phyloP scores from a whole-genome alignment of 2,888 invertebrate genomes.

The Rotaria sp. region DNA sequence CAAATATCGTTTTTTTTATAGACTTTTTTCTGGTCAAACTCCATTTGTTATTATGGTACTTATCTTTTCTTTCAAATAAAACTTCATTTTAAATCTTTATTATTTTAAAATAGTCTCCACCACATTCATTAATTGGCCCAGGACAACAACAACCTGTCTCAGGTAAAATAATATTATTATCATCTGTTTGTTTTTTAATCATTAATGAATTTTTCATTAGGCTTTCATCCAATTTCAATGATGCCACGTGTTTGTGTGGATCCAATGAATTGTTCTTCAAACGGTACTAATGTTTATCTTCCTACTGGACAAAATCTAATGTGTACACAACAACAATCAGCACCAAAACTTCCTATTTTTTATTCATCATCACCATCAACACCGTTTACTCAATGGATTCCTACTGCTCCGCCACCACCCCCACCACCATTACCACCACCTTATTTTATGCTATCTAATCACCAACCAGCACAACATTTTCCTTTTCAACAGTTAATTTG shows the following conservation, averaged over 20 bases:
- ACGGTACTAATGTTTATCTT: background rate
- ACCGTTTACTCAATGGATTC: background rate
- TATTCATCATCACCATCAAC: background rate
- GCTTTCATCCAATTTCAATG: background rate
- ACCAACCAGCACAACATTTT: background rate
- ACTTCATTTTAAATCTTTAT: background rate
- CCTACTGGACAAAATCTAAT: background rate
- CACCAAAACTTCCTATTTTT: background rate
- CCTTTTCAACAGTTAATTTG: conserved; percentile 4
- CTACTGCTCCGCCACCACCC: background rate
- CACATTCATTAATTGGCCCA: background rate
- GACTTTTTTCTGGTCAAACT: background rate
- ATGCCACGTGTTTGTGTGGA: background rate
- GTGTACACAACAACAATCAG: background rate
- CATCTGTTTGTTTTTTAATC: background rate
- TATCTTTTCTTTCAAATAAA: background rate
- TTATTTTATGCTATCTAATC: background rate
- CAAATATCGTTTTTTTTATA: background rate
- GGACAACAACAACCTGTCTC: background rate
- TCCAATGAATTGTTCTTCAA: background rate
- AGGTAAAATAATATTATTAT: background rate
- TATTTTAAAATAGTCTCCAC: background rate
- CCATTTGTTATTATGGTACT: background rate
- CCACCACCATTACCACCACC: background rate
- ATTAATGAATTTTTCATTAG: background rate